phyloP scores from a whole-genome alignment of 2,113 vertebrate species.

The Malurus alboscapulatus region DNA sequence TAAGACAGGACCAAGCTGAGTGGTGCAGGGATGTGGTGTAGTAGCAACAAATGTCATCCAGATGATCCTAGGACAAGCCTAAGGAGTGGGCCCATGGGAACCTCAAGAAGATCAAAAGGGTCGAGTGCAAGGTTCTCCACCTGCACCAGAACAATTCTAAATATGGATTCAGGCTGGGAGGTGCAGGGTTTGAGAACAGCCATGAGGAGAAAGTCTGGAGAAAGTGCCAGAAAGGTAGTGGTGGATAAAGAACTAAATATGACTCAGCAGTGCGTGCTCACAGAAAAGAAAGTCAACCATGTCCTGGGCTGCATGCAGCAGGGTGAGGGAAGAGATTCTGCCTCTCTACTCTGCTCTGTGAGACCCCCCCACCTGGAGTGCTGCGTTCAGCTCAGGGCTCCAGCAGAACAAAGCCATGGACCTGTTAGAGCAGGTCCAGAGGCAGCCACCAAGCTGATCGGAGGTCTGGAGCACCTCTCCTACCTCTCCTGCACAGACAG shows the following conservation, averaged over 20 bases:
- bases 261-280: background rate
- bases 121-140: background rate
- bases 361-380: background rate
- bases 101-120: background rate
- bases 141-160: background rate
- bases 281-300: fast-evolving
- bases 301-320: background rate
- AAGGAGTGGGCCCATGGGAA: background rate
- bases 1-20: background rate
- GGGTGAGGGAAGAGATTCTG: fast-evolving
- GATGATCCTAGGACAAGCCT: background rate
- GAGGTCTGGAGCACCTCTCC: background rate
- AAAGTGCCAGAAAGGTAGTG: no score
- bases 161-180: background rate
- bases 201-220: background rate
- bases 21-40: background rate
- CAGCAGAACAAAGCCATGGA: background rate
- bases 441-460: background rate
- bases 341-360: background rate
- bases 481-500: background rate
- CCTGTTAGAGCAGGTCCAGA: background rate
- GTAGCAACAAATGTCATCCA: background rate
- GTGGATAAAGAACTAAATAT: background rate
- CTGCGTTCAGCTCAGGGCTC: background rate
- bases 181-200: background rate